Conservation (phyloP, 1,140 invertebrate genomes). For the Galleria mellonella region DNA sequence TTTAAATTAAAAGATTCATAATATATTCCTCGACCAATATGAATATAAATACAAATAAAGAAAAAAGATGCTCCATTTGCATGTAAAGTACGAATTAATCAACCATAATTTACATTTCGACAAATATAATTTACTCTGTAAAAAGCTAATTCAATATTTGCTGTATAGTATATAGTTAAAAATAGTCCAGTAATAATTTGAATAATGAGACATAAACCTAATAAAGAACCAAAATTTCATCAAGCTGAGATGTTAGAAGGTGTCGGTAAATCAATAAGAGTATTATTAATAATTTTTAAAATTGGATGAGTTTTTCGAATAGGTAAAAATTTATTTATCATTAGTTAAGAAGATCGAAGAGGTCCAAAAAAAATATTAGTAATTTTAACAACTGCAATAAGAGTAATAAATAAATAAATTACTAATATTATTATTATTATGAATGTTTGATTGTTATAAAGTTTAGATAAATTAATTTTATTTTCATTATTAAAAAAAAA, state of each 20-base stretch:
- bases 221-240: slow-evolving; percentile 75
- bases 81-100: slow-evolving; percentile 26
- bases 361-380: slow-evolving; percentile 41
- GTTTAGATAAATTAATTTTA: slow-evolving; percentile 57
- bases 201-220: slow-evolving; percentile 76
- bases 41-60: slow-evolving; percentile 73
- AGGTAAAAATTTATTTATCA: slow-evolving; percentile 59
- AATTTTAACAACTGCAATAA: slow-evolving; percentile 70
- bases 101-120: slow-evolving; percentile 67
- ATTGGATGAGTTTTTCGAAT: slow-evolving; percentile 59
- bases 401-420: slow-evolving; percentile 70
- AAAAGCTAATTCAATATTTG: slow-evolving; percentile 75
- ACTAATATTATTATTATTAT: slow-evolving; percentile 64
- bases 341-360: slow-evolving; percentile 27
- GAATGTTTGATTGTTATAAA: slow-evolving; percentile 59
- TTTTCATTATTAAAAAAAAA: slow-evolving; percentile 37
- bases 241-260: slow-evolving; percentile 71
- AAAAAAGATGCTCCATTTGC: slow-evolving; percentile 74
- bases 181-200: slow-evolving; percentile 78
- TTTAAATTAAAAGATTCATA: slow-evolving; percentile 73
- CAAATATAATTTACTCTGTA: slow-evolving; percentile 68
- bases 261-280: slow-evolving; percentile 74
- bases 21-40: slow-evolving; percentile 75
- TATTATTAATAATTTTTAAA: slow-evolving; percentile 70
- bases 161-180: slow-evolving; percentile 77